Evolutionary conservation across 2,888 invertebrate genomes (phyloP).

Genomic region (Helicoverpa assulta): DNA sequence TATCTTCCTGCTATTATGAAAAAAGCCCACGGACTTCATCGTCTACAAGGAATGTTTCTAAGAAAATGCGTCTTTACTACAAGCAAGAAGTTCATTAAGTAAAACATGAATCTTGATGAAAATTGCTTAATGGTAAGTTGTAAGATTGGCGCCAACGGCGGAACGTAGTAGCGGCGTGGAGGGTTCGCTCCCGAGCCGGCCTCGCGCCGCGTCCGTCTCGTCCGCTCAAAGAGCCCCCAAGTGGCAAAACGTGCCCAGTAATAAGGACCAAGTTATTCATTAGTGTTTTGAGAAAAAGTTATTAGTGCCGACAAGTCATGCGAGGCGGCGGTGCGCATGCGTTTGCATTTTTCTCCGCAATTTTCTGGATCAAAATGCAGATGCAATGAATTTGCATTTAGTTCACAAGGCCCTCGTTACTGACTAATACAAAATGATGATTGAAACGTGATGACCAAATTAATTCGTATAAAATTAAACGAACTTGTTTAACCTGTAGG

Average conservation of each 20-base stretch:
- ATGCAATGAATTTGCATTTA: conserved; percentile 60
- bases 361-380: conserved; percentile 78
- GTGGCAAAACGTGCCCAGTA: conserved; percentile 86
- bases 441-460: conserved; percentile 19
- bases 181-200: conserved; percentile 30
- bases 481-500: conserved; percentile 20
- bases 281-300: conserved; percentile 88
- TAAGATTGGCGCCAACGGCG: conserved; percentile 77
- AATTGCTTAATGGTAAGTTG: conserved; percentile 82
- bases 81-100: conserved; percentile 75
- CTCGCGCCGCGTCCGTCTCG: conserved; percentile 52
- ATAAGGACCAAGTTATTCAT: conserved; percentile 88
- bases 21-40: conserved; percentile 40
- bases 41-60: conserved; percentile 49
- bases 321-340: conserved; percentile 79
- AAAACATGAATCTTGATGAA: conserved; percentile 81
- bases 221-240: conserved; percentile 66
- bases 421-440: conserved; percentile 54
- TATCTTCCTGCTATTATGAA: conserved; percentile 27
- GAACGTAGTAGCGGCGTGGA: conserved; percentile 32
- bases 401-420: conserved; percentile 55
- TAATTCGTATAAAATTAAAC: conserved; percentile 29
- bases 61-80: conserved; percentile 61
- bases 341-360: conserved; percentile 81
- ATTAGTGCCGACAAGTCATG: conserved; percentile 83